Evolutionary conservation across 2,113 vertebrate genomes (phyloP).

Genomic region (Python bivittatus): DNA sequence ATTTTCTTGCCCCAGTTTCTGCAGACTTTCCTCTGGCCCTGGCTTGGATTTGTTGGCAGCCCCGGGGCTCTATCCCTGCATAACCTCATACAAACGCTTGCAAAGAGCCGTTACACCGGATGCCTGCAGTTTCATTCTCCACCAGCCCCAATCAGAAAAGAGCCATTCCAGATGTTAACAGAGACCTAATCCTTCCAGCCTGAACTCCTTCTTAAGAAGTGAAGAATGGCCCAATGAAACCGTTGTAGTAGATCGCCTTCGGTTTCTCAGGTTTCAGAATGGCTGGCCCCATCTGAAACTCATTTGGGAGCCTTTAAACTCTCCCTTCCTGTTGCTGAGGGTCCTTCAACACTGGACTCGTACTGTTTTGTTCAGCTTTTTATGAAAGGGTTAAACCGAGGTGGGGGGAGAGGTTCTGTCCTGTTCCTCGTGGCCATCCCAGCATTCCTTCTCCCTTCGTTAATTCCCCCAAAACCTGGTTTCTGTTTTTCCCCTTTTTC

Average conservation of each 20-base stretch:
- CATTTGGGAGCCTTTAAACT: neutral
- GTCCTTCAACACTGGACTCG: neutral
- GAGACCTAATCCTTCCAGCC: neutral
- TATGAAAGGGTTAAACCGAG: too few species aligned
- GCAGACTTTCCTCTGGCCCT: neutral
- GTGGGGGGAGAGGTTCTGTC: neutral
- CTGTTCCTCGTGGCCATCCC: too few species aligned
- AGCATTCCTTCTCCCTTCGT: neutral
- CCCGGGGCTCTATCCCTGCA: neutral
- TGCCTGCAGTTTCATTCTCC: accelerated
- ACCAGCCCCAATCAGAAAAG: neutral
- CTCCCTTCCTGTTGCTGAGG: neutral
- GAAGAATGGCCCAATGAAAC: neutral
- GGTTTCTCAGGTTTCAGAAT: neutral
- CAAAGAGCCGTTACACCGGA: neutral
- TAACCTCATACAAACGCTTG: slow-evolving; percentile 8
- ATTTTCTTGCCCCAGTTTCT: neutral
- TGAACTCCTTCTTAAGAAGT: neutral
- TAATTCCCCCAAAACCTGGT: neutral
- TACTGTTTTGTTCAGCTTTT: neutral
- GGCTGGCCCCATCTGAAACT: neutral
- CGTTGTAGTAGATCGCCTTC: neutral
- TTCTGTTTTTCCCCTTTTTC: neutral
- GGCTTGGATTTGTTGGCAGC: neutral
- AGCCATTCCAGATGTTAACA: neutral